Base-by-base conservation (phyloP, 64 coral and sea anemone species). In the Orbicella faveolata region DNA sequence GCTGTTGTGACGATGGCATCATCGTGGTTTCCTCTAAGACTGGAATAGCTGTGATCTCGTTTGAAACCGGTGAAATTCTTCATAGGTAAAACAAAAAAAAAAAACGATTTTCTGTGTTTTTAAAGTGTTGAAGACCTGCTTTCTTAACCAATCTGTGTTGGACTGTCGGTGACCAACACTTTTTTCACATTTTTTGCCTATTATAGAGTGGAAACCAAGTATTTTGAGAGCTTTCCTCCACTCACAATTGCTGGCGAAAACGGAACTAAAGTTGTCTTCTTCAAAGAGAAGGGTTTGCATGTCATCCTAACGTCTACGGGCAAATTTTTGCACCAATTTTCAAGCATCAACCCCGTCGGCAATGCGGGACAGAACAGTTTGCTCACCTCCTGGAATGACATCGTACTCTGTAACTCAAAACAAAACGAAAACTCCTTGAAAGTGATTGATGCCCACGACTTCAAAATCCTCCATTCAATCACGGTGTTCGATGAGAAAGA, bases 1-100 rank as follows among this genome's bases (percentile, higher is more conserved):
- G 87, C 63, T 89, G 90, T 64, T 87, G 92, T 63, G 76, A 89
- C 19, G 94, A 96, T 83, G 75, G 79, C n/a, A 35, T 87, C 52
- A 80, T 93, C 36, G 88, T 96, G 7, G 91, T 81, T 6, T 96
- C 94, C 11, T 96, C 94, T 17, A 96, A 89, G 63, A 76, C 76
- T 75, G 90, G 91, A 62, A 74, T 96, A 15, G 87, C 75, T 54
- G 90, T 93, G 21, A 83, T 96, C 76, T 91, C 85, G 14, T 90
- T 89, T 72, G 91, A 93, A 63, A 96, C 94, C 34, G 94, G 94
- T 18, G 94, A 96, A 77, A 86, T 96, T 52, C 63, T 93, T 23
- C 79, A 89, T 21, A 93, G 90, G 93, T 81, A 54, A 87, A 19
- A 15, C 10, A 53, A 53, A 53, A 6, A 53, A 53, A 53, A 12